Base-by-base conservation (phyloP, 2,797 vertebrate species). In the Varecia variegata region DNA sequence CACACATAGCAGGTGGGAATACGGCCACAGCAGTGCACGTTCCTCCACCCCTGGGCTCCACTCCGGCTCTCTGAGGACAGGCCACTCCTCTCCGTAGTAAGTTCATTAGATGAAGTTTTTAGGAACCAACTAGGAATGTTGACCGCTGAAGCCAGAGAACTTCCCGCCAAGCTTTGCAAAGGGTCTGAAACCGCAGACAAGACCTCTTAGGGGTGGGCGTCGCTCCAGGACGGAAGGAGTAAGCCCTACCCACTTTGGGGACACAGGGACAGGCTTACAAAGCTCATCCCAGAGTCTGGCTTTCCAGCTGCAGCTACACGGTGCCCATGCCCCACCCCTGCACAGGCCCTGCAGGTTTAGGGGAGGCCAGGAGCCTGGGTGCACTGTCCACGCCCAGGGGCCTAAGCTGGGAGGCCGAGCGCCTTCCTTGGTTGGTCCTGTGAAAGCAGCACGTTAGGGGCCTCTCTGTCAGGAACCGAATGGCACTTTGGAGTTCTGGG, bases 1-100 rank as follows among this genome's bases (percentile, higher is more conserved):
- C 5, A 5, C 21, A 3, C 21, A n/a, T 21, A 18, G 56, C 56
- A 4, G 27, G 68, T 5, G 25, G n/a, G 8, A 5, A 30, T 4
- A 5, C 0, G 10, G 56, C 58, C 77, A 43, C 8, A 1, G n/a
- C 0, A 68, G 15, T 65, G 13, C 17, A 3, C 17, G 0, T 4
- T 10, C n/a, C 12, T 45, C 32, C 32, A 11, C 3, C 0, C 17
- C 60, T 0, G 13, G 27, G 40, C 79, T 74, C 60, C 27, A 12
- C 56, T 32, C 38, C 17, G 3, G 11, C 32, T 68, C 23, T 76
- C 67, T 35, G 56, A 2, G 4, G 15, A 32, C 23, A 14, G 35
- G 7, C n/a, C 35, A 23, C 50, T 8, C 4, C 9, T 86, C 45
- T 30, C 47, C 21, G 2, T 5, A 18, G 12, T 21, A 7, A 21